Evolutionary conservation across 2,113 vertebrate genomes (phyloP).

Genomic region (Pseudopodoces humilis): DNA sequence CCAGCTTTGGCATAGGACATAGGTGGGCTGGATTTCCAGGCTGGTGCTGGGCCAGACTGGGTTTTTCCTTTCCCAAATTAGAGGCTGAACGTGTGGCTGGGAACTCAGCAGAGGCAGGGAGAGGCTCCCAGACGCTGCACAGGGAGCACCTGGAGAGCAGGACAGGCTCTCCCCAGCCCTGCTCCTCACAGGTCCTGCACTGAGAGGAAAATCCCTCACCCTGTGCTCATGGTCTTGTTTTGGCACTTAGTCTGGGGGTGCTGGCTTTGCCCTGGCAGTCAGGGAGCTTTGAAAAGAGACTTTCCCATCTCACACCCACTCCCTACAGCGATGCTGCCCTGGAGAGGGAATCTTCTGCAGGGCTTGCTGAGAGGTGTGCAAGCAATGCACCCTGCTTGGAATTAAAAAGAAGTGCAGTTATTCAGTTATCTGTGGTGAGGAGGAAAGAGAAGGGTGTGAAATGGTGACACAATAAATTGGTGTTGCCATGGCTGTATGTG

Average conservation of each 20-base stretch:
- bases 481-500: not conserved
- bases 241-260: not conserved
- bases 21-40: not conserved
- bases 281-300: not conserved
- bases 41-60: not conserved
- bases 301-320: not conserved
- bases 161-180: not conserved
- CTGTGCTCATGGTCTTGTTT: not conserved
- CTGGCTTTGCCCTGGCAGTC: not conserved
- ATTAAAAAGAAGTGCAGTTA: not conserved
- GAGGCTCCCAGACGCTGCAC: not conserved
- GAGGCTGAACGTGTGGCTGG: not conserved
- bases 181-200: not conserved
- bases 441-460: not conserved
- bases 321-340: not conserved
- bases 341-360: not conserved
- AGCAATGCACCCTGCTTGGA: not conserved
- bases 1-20: not conserved
- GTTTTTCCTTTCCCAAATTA: conserved; percentile 15
- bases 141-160: not conserved
- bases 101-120: not conserved
- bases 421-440: rapidly evolving
- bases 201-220: not conserved
- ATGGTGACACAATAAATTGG: not conserved
- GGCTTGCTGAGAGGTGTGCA: not conserved